Percentiles rank a stretch among this genome's conserved stretches.
Evolutionary conservation across 2,888 invertebrate species (phyloP).

Genomic region (Aphidoletes aphidimyza): DNA sequence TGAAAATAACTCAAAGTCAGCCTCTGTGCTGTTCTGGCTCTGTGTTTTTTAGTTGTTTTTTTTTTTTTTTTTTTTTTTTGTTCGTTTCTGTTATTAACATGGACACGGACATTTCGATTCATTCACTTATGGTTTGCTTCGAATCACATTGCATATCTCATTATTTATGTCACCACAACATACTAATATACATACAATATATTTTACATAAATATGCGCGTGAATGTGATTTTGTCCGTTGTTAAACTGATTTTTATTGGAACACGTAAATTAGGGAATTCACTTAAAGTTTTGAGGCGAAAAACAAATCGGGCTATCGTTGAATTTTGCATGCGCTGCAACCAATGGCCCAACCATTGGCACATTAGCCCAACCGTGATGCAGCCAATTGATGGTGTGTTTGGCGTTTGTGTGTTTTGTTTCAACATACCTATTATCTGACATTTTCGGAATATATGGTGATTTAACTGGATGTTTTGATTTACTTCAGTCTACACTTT

Average conservation of each 20-base stretch:
- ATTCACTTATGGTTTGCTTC: background rate
- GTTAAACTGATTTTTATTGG: constrained; percentile 20
- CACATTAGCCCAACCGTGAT: too few relatives aligned
- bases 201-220: background rate
- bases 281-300: background rate
- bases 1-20: constrained; percentile 11
- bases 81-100: too few relatives aligned
- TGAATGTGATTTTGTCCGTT: background rate
- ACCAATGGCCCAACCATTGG: background rate
- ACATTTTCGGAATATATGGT: constrained; percentile 14
- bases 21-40: background rate
- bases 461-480: constrained; percentile 43
- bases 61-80: background rate
- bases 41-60: background rate
- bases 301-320: background rate
- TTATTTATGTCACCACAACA: constrained; percentile 27
- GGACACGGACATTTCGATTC: too few relatives aligned
- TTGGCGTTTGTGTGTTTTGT: background rate
- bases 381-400: background rate
- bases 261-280: constrained; percentile 17
- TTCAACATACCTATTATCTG: background rate
- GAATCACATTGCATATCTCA: constrained; percentile 10
- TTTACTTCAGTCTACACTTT: constrained; percentile 40
- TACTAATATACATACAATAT: background rate
- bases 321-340: background rate